A percentile compares a stretch with the other conserved stretches of the same genome.
Evolutionary conservation across 1,140 invertebrate genomes (phyloP).

Genomic region (Metaphire vulgaris): DNA sequence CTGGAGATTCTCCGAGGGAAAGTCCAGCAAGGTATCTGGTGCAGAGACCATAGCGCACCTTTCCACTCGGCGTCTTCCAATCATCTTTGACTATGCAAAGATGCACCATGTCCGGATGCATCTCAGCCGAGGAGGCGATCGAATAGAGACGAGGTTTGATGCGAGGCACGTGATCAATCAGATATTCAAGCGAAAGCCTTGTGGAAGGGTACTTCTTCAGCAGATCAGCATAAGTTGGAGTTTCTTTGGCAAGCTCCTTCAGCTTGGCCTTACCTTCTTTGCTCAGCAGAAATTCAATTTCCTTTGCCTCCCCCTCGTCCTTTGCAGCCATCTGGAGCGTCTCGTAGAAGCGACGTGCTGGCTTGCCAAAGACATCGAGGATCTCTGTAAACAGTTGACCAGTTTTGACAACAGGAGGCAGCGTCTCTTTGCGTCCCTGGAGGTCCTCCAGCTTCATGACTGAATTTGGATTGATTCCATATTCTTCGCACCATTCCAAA

Average conservation of each 20-base stretch:
- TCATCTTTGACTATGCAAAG: slow-evolving; percentile 31
- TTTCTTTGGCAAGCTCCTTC: slow-evolving; percentile 24
- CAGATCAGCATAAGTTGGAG: slow-evolving; percentile 27
- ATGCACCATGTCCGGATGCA: slow-evolving; percentile 28
- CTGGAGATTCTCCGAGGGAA: slow-evolving; percentile 15
- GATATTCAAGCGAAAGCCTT: slow-evolving; percentile 25
- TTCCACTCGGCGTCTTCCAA: slow-evolving; percentile 27
- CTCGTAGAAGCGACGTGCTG: slow-evolving; percentile 28
- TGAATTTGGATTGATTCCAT: slow-evolving; percentile 17
- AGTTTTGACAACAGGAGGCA: slow-evolving; percentile 9
- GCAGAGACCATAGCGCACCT: slow-evolving; percentile 23
- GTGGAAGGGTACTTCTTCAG: slow-evolving; percentile 25
- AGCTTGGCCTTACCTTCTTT: slow-evolving; percentile 29
- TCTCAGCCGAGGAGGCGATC: slow-evolving; percentile 28
- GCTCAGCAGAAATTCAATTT: slow-evolving; percentile 25
- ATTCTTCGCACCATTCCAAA: slow-evolving; percentile 16
- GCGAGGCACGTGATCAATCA: slow-evolving; percentile 27
- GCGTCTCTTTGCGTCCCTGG: slow-evolving; percentile 27
- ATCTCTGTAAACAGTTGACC: slow-evolving; percentile 30
- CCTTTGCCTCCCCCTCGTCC: slow-evolving; percentile 19
- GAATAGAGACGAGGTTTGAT: slow-evolving; percentile 31
- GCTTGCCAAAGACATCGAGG: slow-evolving; percentile 29
- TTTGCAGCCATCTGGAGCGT: slow-evolving; percentile 24
- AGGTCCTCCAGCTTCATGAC: slow-evolving; percentile 23
- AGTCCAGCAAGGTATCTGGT: slow-evolving; percentile 23